Evolutionary conservation across 2,888 invertebrate species (phyloP), one percentile per base, ranked within the genome.

Genomic region (Ephialtes manifestator): DNA sequence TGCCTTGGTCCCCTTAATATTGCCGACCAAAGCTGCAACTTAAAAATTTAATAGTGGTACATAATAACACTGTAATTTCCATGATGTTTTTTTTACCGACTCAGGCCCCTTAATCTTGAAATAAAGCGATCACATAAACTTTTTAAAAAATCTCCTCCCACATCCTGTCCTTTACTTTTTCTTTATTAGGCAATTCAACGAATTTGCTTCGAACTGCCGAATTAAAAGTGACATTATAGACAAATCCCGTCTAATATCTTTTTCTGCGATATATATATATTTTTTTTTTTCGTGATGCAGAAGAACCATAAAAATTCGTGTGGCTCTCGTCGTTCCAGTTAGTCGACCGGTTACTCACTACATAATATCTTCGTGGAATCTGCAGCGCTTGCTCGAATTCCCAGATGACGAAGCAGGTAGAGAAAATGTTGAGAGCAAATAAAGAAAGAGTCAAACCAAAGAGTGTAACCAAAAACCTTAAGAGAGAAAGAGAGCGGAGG

Each of bases 331-430:
- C 55, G 74, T 77, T 84, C 72, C 63, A 76, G 76, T 81, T 84
- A 68, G 74, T 81, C 51, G 31, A 67, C 63, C 81, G 84, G 68
- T 81, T 81, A 72, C 60, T 74, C 81, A 74, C 76, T 53, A 48
- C 65, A 35, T 67, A 72, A 84, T 72, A 60, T 79, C 79, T 76
- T 72, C 83, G 76, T 48, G 85, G 76, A 85, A 85, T 85, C 71
- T 67, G 74, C 68, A 82, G 74, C 70, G 81, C 77, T 78, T 87
- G 88, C 87, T 87, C 87, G 90, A 90, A 92, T 91, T 91, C 90
- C 87, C 87, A 89, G 88, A 90, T 87, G 91, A 90, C 89, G 83
- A 78, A 81, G 84, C 87, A 84, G 85, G 82, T 82, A 83, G 63
- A 63, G 70, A 63, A 60, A 71, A n/a, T 31, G 10, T 43, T 35